phyloP scores from a whole-genome alignment of 2,797 vertebrate genomes.

The Muraenolepis orangiensis region DNA sequence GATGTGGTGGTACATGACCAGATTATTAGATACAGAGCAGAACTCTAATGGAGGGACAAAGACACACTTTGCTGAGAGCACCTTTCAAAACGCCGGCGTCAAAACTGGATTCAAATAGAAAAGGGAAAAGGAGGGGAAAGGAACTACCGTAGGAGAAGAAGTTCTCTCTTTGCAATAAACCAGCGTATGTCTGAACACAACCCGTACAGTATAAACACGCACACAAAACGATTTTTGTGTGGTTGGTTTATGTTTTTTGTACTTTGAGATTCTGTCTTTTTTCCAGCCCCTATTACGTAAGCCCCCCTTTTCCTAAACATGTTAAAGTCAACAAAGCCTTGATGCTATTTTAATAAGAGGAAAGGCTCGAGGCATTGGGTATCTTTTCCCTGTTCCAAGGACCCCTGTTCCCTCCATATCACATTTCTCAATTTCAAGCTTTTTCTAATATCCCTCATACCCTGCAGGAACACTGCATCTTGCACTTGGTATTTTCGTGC shows the following conservation, averaged over 20 bases:
- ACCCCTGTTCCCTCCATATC: slow-evolving; percentile 59
- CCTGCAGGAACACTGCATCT: slow-evolving; percentile 70
- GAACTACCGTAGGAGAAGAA: background rate
- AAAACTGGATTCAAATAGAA: slow-evolving; percentile 16
- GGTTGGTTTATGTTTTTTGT: too few relatives aligned
- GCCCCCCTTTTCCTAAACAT: slow-evolving; percentile 69
- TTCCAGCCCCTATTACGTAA: slow-evolving; percentile 11
- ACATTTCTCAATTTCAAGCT: slow-evolving; percentile 72
- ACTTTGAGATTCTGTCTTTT: background rate
- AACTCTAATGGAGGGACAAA: slow-evolving; percentile 65
- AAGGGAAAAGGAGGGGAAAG: background rate
- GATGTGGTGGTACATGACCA: slow-evolving; percentile 76
- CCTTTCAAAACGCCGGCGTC: slow-evolving; percentile 56
- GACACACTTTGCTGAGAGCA: slow-evolving; percentile 56
- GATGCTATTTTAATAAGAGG: slow-evolving; percentile 76
- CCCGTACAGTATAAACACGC: background rate
- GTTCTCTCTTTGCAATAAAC: background rate
- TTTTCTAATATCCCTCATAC: slow-evolving; percentile 69
- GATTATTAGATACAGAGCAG: slow-evolving; percentile 68
- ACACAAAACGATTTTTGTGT: too few relatives aligned
- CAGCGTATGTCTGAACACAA: background rate
- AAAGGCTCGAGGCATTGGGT: slow-evolving; percentile 72
- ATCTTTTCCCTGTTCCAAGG: slow-evolving; percentile 73
- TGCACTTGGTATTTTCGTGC: slow-evolving; percentile 54
- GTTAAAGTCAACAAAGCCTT: slow-evolving; percentile 78